Evolutionary conservation across 2,113 vertebrate species (phyloP).

Genomic region (Cathartes aura): DNA sequence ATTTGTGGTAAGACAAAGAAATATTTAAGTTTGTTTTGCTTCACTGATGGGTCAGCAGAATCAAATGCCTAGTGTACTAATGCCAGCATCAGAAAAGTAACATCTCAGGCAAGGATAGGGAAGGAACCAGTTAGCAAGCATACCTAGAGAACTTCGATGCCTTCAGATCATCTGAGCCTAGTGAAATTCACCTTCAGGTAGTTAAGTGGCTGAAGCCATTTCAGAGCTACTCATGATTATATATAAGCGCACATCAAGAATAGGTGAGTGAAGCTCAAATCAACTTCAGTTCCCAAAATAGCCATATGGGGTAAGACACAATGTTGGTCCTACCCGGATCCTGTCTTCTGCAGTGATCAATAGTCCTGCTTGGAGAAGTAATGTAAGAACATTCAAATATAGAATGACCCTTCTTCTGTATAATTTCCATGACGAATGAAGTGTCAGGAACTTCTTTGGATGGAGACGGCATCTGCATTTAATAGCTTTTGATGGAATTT

Average conservation of each 20-base stretch:
- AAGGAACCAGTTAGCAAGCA: not conserved
- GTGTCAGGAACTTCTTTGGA: not conserved
- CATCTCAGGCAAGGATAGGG: not conserved
- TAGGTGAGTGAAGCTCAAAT: not conserved
- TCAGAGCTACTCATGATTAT: not conserved
- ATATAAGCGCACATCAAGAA: not conserved
- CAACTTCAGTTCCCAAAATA: conserved; percentile 4
- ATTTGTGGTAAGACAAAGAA: not conserved
- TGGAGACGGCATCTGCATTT: not conserved
- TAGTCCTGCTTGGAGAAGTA: not conserved
- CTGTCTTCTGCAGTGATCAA: conserved; percentile 16
- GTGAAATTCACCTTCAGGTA: not conserved
- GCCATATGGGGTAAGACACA: not conserved
- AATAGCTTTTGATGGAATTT: conserved; percentile 12
- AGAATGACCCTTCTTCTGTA: not conserved
- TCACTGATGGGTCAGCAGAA: not conserved
- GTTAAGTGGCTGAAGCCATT: not conserved
- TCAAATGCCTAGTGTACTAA: not conserved
- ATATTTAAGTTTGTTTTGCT: not conserved
- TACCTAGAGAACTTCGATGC: not conserved
- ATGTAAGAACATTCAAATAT: not conserved
- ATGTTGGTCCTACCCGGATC: not conserved
- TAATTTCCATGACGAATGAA: not conserved
- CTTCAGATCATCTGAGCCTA: not conserved
- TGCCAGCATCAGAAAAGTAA: not conserved